phyloP scores from a whole-genome alignment of 2,888 invertebrate species.

The Drosophila bunnanda region DNA sequence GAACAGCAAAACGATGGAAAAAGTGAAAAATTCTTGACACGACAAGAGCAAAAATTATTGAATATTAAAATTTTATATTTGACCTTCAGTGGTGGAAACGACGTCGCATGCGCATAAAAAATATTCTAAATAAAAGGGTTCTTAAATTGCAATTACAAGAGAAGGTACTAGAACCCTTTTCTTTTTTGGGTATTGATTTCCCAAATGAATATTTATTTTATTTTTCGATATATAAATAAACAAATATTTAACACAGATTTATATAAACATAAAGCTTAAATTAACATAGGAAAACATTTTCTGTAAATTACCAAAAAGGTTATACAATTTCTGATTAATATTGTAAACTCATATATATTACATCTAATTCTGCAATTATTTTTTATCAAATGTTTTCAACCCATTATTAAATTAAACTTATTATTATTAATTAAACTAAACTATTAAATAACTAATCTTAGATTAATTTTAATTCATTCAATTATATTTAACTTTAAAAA shows the following conservation, averaged over 20 bases:
- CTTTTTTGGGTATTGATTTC: not conserved
- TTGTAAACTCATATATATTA: not conserved
- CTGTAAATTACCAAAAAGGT: not conserved
- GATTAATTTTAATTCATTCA: no score
- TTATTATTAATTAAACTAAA: no score
- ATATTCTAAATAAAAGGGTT: not conserved
- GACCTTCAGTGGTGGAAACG: slow-evolving; percentile 34
- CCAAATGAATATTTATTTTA: not conserved
- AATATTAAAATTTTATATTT: slow-evolving; percentile 26
- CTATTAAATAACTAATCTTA: not conserved
- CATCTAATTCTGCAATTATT: not conserved
- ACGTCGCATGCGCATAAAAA: not conserved
- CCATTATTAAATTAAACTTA: no score
- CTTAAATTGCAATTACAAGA: no score
- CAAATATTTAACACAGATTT: not conserved
- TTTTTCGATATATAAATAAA: not conserved
- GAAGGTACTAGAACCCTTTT: no score
- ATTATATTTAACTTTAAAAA: no score
- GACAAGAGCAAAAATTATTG: slow-evolving; percentile 2
- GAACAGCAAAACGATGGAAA: slow-evolving; percentile 8
- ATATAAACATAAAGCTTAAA: not conserved
- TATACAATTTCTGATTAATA: not conserved
- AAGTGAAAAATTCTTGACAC: slow-evolving; percentile 25
- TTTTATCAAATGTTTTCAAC: no score
- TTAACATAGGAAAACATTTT: not conserved